Conservation (phyloP, 1,140 invertebrate species). For the Cephus cinctus region DNA sequence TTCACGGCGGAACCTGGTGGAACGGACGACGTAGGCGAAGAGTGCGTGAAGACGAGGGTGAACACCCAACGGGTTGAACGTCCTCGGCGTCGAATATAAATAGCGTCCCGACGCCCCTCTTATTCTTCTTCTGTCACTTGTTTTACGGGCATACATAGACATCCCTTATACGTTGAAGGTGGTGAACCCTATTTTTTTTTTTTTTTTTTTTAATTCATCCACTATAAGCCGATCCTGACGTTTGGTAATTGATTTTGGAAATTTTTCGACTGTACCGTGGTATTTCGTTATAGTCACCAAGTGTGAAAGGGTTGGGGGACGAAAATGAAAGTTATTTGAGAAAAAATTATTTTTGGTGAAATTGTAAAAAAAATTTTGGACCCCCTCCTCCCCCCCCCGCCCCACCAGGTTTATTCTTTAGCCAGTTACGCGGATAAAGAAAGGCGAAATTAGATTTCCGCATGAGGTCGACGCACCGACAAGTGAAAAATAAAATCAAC, state of each 20-base stretch:
- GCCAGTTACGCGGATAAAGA: slow-evolving; percentile 17
- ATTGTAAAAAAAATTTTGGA: no score
- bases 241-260: no score
- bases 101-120: slow-evolving; percentile 40
- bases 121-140: slow-evolving; percentile 26
- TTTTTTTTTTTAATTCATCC: no score
- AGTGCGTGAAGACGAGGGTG: slow-evolving; percentile 35
- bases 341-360: no score
- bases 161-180: no score
- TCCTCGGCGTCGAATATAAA: slow-evolving; percentile 45
- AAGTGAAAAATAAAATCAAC: slow-evolving; percentile 24
- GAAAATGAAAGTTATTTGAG: no score
- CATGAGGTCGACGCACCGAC: slow-evolving; percentile 20
- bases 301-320: no score
- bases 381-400: no score
- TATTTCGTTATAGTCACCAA: no score
- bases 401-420: slow-evolving; percentile 32
- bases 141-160: slow-evolving; percentile 20
- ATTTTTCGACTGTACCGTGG: no score
- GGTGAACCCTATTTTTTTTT: no score
- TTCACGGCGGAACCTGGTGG: slow-evolving; percentile 10
- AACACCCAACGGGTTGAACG: slow-evolving; percentile 42
- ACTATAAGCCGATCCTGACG: no score
- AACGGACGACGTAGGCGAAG: slow-evolving; percentile 11
- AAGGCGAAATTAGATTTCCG: slow-evolving; percentile 29